Evolutionary conservation across 2,113 vertebrate species (phyloP).

Genomic region (Sterna hirundo): DNA sequence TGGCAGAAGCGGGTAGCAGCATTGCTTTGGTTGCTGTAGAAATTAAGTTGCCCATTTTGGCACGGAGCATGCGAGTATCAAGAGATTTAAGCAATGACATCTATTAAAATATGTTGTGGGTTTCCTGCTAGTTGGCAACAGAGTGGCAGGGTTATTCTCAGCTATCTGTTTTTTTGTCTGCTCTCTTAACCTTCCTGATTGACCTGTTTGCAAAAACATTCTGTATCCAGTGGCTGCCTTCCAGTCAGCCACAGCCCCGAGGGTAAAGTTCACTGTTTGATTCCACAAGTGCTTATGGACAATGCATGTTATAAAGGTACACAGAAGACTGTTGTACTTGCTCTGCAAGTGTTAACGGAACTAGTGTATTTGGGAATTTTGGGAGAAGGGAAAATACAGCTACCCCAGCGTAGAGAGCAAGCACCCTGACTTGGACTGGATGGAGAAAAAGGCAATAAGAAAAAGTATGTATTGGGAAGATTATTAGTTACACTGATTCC

Average conservation of each 20-base stretch:
- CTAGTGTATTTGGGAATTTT: neutral
- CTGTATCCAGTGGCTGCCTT: neutral
- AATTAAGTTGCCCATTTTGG: neutral
- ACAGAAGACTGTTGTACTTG: neutral
- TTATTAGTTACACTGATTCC: neutral
- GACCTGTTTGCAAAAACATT: slow-evolving; percentile 39
- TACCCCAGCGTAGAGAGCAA: neutral
- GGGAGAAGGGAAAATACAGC: neutral
- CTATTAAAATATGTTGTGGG: neutral
- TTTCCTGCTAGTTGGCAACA: neutral
- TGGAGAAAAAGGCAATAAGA: neutral
- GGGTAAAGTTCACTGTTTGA: slow-evolving; percentile 4
- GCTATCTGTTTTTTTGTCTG: neutral
- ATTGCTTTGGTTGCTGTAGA: neutral
- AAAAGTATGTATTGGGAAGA: neutral
- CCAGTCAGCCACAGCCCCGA: neutral
- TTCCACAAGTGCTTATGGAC: slow-evolving; percentile 7
- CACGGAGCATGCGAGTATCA: neutral
- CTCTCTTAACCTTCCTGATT: slow-evolving; percentile 25
- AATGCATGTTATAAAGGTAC: neutral
- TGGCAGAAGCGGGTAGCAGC: neutral
- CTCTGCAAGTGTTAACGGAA: slow-evolving; percentile 1
- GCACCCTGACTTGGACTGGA: neutral
- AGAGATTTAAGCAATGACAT: neutral
- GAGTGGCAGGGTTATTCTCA: neutral